A percentile compares a stretch with the other conserved stretches of the same genome.
These are phyloP conservation scores for Oryzias woworae DNA, from an alignment of 2,113 vertebrate genomes.

Conservation along the genomic window DNA sequence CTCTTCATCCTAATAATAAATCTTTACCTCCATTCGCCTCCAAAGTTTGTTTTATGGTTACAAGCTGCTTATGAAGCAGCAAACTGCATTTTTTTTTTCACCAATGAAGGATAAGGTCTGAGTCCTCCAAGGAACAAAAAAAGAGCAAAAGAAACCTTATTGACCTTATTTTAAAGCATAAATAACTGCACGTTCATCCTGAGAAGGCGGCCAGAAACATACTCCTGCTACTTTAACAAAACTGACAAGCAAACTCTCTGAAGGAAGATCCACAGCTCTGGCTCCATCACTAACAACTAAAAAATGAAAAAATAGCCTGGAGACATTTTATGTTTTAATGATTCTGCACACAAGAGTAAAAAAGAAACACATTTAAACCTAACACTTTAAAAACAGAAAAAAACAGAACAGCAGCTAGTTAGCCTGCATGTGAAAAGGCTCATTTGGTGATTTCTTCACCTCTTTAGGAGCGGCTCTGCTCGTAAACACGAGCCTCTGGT, in stretches of 20 bases:
- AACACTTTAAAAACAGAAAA: neutral
- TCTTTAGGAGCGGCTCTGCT: constrained; percentile 9
- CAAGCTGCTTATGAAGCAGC: no score
- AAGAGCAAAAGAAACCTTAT: no score
- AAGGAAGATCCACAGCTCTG: neutral
- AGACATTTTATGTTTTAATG: neutral
- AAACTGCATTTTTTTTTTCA: no score
- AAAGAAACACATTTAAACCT: neutral
- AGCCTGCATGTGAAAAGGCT: constrained; percentile 5
- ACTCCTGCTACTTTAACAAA: neutral
- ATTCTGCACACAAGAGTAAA: neutral
- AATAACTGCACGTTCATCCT: no score
- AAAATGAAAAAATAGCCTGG: neutral
- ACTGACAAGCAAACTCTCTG: neutral
- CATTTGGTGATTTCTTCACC: constrained; percentile 7
- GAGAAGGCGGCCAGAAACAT: no score
- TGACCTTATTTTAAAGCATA: no score
- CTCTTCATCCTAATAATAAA: no score
- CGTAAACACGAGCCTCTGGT: constrained; percentile 15
- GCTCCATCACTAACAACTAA: neutral
- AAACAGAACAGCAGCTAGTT: constrained; percentile 10
- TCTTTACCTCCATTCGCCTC: no score
- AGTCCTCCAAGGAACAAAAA: no score
- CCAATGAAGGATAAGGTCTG: no score
- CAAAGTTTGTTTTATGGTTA: no score